phyloP scores from a whole-genome alignment of 2,113 vertebrate species.

The chimpanzee (Pan troglodytes) region NHGRI_mPanTro3-v2.1_pri NC_072420.2:38733501-38734000 shows the following conservation, averaged over 20 bases:
- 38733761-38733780: neutral
- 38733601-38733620: neutral
- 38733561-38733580: neutral
- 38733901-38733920: too few relatives aligned
- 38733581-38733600: neutral
- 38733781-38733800: neutral
- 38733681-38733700: neutral
- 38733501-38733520: too few relatives aligned
- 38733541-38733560: neutral
- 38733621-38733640: neutral
- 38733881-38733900: neutral
- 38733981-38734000: too few relatives aligned
- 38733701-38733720: neutral
- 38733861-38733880: too few relatives aligned
- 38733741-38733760: neutral
- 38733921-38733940: too few relatives aligned
- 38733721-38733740: neutral
- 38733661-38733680: neutral
- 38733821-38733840: neutral
- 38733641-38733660: neutral
- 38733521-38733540: rapidly evolving
- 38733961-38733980: too few relatives aligned
- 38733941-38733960: too few relatives aligned
- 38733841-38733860: neutral
- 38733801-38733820: neutral